Conservation (phyloP, 2,113 vertebrate genomes). For the Sus scrofa region DNA sequence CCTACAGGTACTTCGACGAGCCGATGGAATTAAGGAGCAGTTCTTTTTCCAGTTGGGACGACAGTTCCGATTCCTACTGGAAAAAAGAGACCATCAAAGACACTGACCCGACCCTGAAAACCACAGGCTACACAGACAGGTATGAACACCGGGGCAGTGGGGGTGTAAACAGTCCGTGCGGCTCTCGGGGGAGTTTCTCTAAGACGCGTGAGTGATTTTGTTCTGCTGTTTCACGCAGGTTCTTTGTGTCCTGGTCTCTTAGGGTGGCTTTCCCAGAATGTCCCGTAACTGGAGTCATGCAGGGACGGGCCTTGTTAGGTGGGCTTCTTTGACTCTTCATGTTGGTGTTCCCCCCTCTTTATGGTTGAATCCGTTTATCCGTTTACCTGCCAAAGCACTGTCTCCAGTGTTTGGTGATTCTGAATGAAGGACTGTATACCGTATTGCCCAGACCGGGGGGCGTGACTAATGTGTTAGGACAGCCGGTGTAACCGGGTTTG, state of each 20-base stretch:
- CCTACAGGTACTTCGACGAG: conserved; percentile 89
- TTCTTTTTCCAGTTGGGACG: conserved; percentile 91
- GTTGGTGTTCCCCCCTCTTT: neutral
- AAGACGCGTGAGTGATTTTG: neutral
- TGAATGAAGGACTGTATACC: neutral
- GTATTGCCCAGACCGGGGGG: neutral
- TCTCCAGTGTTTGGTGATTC: neutral
- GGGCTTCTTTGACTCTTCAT: accelerated
- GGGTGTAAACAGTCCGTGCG: accelerated
- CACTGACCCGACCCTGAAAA: conserved; percentile 86
- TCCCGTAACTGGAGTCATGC: accelerated
- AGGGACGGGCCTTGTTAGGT: accelerated
- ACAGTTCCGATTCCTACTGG: conserved; percentile 89
- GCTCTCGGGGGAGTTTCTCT: neutral
- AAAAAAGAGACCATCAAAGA: conserved; percentile 90
- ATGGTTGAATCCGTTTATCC: neutral
- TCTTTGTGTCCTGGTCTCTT: neutral
- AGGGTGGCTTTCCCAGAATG: neutral
- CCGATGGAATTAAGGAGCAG: conserved; percentile 86
- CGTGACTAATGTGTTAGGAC: no score
- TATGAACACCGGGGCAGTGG: conserved; percentile 45
- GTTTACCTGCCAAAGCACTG: accelerated
- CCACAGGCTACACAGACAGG: conserved; percentile 90
- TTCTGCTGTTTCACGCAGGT: neutral
- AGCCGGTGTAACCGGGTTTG: accelerated